Conservation (phyloP, 2,797 vertebrate species). For the Tangara arthus region DNA sequence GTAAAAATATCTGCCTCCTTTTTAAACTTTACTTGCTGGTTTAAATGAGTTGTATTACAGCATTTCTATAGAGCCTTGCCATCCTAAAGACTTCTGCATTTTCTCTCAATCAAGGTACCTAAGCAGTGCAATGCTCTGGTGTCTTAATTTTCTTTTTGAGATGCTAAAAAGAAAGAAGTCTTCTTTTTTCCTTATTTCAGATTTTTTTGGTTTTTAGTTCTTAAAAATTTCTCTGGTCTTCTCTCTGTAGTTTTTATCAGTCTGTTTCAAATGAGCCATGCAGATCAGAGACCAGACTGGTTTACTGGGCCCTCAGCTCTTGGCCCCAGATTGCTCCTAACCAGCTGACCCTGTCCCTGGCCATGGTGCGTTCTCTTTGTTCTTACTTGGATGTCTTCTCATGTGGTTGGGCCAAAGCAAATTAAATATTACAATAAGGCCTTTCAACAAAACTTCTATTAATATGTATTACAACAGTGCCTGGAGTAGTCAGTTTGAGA, state of each 20-base stretch:
- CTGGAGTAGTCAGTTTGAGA: background rate
- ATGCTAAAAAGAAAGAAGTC: background rate
- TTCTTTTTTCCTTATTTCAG: background rate
- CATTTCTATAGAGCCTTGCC: background rate
- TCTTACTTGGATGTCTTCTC: constrained; percentile 32
- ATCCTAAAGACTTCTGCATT: background rate
- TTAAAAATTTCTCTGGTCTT: background rate
- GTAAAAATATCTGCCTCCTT: background rate
- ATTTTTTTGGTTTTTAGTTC: background rate
- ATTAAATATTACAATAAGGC: constrained; percentile 31
- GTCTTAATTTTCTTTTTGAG: background rate
- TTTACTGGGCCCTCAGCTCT: background rate
- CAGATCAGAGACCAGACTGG: background rate
- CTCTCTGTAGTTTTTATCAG: background rate
- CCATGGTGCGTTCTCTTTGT: background rate
- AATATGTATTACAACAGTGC: constrained; percentile 19
- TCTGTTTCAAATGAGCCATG: background rate
- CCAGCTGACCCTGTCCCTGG: background rate
- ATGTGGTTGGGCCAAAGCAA: constrained; percentile 17
- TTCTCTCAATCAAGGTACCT: background rate
- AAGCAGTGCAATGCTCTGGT: background rate
- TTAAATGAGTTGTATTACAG: background rate
- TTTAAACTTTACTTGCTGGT: background rate
- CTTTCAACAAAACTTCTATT: constrained; percentile 51
- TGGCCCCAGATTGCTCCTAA: background rate